A percentile compares a stretch with the other conserved stretches of the same genome.
These are phyloP conservation scores for pig (Sus scrofa) DNA, from an alignment of 2,113 vertebrate genomes.

Conservation along the genomic window DNA sequence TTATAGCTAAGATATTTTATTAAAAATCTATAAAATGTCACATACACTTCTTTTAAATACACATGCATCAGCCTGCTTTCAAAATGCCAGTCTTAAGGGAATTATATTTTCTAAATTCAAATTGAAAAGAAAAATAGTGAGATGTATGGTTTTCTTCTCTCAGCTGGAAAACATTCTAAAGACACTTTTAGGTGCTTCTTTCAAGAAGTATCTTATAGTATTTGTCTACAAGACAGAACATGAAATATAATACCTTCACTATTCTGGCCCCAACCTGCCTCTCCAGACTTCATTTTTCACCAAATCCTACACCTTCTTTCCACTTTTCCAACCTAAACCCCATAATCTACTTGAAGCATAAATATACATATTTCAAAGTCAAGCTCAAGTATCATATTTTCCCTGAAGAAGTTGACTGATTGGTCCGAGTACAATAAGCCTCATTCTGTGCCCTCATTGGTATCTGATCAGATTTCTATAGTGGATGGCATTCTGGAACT, in stretches of 20 bases:
- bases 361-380: background rate
- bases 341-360: background rate
- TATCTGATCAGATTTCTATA: background rate
- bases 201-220: background rate
- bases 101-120: slow-evolving; percentile 8
- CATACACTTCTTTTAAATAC: background rate
- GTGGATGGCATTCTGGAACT: background rate
- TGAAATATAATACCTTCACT: background rate
- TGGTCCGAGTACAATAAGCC: background rate
- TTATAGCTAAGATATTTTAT: background rate
- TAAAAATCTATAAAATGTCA: background rate
- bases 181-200: background rate
- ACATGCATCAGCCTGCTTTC: background rate
- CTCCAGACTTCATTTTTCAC: background rate
- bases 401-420: background rate
- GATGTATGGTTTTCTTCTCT: background rate
- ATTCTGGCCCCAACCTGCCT: background rate
- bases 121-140: background rate
- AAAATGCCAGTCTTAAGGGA: background rate
- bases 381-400: background rate
- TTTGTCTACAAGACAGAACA: background rate
- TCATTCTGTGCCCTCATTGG: background rate
- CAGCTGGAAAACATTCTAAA: background rate
- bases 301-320: background rate
- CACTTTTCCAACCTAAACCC: background rate